Evolutionary conservation across 2,888 invertebrate species (phyloP), one percentile per base, ranked within the genome.

Genomic region (Congeria kusceri): DNA sequence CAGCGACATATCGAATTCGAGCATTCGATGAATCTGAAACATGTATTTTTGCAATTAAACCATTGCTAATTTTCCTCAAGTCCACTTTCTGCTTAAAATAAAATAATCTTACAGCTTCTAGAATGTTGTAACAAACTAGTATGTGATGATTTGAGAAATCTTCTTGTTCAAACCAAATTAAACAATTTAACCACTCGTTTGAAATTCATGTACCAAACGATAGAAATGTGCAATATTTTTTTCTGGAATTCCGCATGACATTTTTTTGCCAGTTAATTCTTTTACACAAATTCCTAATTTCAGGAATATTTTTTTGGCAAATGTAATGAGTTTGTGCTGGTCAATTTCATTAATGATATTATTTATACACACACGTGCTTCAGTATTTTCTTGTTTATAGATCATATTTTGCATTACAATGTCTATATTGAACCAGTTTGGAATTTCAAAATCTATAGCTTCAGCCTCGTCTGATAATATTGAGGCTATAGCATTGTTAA

Each of bases 11-110:
- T 47, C 76, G 28, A 4, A 76, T 58, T 44, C 76, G 29, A 32
- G 76, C 65, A 11, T 69, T 32, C n/a, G 76, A 76, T 28, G 69
- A 67, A 58, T 75, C 58, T 25, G 75, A 64, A 4, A 74, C 68
- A 28, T 61, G 23, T 46, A 67, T 66, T 3, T 57, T 46, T 57
- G 56, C 29, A 39, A 63, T 39, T 28, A 20, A 28, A 15, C 56
- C 23, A 2, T 18, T 74, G 53, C 28, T 15, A 29, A 23, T 20
- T 47, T 15, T 56, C 47, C 23, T 27, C 32, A 39, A 53, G 29
- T 70, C 53, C 27, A 65, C 57, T 56, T 32, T 69, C 27, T 69
- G 28, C 7, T 20, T 47, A 20, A 71, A 25, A 9, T 64, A 11
- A 65, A 27, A 71, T 58, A 58, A 58, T 29, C 71, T 71, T 13